Evolutionary conservation across 2,797 vertebrate species (phyloP), one percentile per base, ranked within the genome.

Genomic region (Pangasius sanitwongsei): DNA sequence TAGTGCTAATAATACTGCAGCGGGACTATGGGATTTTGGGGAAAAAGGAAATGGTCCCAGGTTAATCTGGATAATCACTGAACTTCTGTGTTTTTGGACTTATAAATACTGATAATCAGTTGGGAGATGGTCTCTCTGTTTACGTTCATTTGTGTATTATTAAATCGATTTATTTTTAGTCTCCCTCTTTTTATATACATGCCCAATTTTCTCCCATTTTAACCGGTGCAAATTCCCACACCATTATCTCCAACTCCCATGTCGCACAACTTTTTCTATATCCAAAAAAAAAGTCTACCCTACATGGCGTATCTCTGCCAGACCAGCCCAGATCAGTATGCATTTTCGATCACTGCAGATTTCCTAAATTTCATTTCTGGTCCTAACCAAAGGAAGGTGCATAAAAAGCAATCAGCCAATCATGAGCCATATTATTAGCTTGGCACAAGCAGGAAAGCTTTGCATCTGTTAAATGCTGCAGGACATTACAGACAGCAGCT

Each of bases 401-500:
- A 81, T 89, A 69, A 72, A 67, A 72, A 34, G 84, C 57, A 84
- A 89, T 89, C 84, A 72, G 63, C 75, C 75, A 57, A 37, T 89
- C 74, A 69, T 86, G 53, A 89, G 65, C 41, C 34, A 28, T 82
- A 59, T 89, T 85, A 88, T 77, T 77, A 85, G 69, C 50, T 88
- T 83, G 82, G 83, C 83, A 77, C 82, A 41, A 67, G 48, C 7
- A 44, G 72, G 53, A 69, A 85, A 55, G 89, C 86, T 77, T 53
- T 87, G 86, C 70, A 84, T 89, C 89, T 84, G 89, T 87, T 87
- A 67, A 84, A 89, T 80, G 74, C 84, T 86, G 83, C 61, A 59
- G 88, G 50, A 83, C 67, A 83, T 84, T 89, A 87, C 44, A 83
- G 55, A 6, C 78, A 11, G 72, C 90, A 89, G 85, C 72, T 87